A percentile compares a stretch with the other conserved stretches of the same genome.
These are phyloP conservation scores for Orchestia grillus DNA, from an alignment of 1,140 invertebrate species.

Conservation along the genomic window DNA sequence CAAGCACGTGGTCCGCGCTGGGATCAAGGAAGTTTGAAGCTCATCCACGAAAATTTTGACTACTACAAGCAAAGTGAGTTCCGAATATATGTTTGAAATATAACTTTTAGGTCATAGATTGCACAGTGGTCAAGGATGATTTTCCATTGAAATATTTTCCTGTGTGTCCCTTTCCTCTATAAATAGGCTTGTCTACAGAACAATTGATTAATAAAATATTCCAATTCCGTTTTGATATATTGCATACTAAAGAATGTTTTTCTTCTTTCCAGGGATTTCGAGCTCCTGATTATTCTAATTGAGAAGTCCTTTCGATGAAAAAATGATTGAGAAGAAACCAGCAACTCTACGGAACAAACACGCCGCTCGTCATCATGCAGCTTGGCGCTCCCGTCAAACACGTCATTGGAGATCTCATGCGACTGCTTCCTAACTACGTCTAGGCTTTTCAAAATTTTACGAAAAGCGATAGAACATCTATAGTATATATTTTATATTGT, in stretches of 20 bases:
- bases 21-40: background rate
- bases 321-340: background rate
- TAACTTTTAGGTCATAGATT: background rate
- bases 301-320: background rate
- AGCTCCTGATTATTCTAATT: background rate
- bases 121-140: background rate
- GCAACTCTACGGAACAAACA: background rate
- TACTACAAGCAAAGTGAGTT: background rate
- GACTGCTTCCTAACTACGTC: background rate
- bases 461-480: background rate
- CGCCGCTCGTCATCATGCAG: background rate
- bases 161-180: no score
- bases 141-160: no score
- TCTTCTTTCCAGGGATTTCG: background rate
- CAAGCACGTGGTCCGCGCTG: background rate
- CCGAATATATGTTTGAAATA: background rate
- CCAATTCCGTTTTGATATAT: background rate
- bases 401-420: background rate
- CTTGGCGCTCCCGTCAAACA: no score
- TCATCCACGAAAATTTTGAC: background rate
- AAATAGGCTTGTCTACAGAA: background rate
- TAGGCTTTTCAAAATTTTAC: background rate
- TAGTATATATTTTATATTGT: no score
- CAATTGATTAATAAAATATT: no score
- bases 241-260: background rate